These are phyloP conservation scores for Colletes latitarsis DNA, from an alignment of 1,140 invertebrate species.

Conservation along the genomic window DNA sequence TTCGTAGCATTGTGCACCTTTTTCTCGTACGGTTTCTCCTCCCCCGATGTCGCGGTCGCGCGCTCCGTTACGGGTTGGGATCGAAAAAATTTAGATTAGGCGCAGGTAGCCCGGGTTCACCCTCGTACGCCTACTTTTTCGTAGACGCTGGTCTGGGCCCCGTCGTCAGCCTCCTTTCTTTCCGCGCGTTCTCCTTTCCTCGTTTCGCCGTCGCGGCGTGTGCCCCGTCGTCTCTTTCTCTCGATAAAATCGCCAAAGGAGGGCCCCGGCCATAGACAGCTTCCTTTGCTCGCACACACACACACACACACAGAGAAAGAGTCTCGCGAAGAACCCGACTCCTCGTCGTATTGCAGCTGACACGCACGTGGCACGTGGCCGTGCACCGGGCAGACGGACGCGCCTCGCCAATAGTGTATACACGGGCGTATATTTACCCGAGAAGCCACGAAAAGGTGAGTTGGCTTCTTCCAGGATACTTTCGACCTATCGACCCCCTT, in stretches of 20 bases:
- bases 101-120: conserved; percentile 42
- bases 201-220: background rate
- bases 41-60: conserved; percentile 23
- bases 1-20: conserved; percentile 62
- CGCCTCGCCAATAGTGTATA: conserved; percentile 1
- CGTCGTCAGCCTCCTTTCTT: background rate
- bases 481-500: conserved; percentile 43
- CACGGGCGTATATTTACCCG: conserved; percentile 24
- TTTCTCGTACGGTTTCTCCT: conserved; percentile 31
- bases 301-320: conserved; percentile 12
- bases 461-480: conserved; percentile 34
- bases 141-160: background rate
- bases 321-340: conserved; percentile 36
- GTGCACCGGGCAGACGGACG: conserved; percentile 53
- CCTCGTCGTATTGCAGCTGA: conserved; percentile 71
- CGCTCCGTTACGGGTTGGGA: conserved; percentile 44
- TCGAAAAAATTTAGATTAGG: conserved; percentile 58
- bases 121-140: too few species aligned
- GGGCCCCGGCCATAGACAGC: conserved; percentile 40
- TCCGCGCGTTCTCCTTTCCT: background rate
- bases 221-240: conserved; percentile 3
- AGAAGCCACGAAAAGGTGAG: conserved; percentile 50
- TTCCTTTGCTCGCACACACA: conserved; percentile 47
- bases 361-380: conserved; percentile 72
- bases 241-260: conserved; percentile 57